phyloP scores from a whole-genome alignment of 2,797 vertebrate genomes.

The Threskiornis aethiopicus region DNA sequence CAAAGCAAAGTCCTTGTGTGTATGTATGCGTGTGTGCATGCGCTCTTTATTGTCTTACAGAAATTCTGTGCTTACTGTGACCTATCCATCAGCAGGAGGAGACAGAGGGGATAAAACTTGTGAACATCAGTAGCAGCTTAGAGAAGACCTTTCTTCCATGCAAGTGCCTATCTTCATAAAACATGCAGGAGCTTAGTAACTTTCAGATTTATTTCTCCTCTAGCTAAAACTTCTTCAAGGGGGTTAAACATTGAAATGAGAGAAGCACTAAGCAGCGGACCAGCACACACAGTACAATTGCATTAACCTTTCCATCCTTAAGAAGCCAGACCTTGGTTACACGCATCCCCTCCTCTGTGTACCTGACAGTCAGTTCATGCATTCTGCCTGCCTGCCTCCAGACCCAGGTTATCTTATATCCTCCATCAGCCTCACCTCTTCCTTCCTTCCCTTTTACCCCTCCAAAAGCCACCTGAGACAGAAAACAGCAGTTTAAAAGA shows the following conservation, averaged over 20 bases:
- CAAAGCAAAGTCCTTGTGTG: neutral
- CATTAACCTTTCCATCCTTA: neutral
- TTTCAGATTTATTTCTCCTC: neutral
- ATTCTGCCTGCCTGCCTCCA: neutral
- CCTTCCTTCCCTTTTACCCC: neutral
- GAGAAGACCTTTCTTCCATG: neutral
- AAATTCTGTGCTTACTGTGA: neutral
- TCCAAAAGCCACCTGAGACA: neutral
- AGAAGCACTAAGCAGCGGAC: neutral
- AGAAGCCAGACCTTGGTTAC: neutral
- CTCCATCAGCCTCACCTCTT: neutral
- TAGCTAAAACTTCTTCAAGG: neutral
- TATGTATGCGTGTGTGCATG: no score
- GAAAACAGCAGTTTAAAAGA: neutral
- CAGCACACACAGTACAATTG: neutral
- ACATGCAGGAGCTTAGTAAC: neutral
- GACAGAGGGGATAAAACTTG: neutral
- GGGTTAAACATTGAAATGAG: neutral
- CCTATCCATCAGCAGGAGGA: neutral
- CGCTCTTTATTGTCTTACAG: neutral
- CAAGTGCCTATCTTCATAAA: neutral
- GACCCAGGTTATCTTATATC: rapidly evolving
- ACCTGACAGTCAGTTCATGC: neutral
- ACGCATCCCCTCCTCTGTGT: neutral
- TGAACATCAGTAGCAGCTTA: neutral